Conservation (phyloP, 2,888 invertebrate genomes). For the Agriopis marginaria region DNA sequence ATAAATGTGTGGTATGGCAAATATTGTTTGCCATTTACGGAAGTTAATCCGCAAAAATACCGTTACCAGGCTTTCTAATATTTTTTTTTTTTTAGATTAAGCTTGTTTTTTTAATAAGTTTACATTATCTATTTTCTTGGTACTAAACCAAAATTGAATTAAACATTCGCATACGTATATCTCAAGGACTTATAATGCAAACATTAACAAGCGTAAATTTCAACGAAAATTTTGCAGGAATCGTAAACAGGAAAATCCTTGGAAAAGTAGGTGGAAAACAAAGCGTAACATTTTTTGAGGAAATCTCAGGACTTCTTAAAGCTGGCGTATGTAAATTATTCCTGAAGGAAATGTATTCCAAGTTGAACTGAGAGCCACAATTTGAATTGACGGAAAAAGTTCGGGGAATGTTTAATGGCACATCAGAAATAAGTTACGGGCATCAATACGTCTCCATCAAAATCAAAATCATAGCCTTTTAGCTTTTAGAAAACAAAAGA, state of each 20-base stretch:
- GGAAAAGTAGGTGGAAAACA: slow-evolving; percentile 29
- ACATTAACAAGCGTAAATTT: slow-evolving; percentile 8
- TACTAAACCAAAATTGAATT: too few relatives aligned
- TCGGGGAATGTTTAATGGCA: not conserved
- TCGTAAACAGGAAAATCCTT: slow-evolving; percentile 12
- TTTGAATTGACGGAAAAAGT: slow-evolving; percentile 49
- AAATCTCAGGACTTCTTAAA: slow-evolving; percentile 37
- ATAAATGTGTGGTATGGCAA: too few relatives aligned
- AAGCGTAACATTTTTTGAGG: slow-evolving; percentile 39
- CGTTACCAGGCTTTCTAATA: too few relatives aligned
- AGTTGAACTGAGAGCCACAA: slow-evolving; percentile 45
- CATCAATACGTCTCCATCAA: not conserved
- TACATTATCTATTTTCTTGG: too few relatives aligned
- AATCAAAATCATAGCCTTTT: too few relatives aligned
- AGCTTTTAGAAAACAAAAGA: too few relatives aligned
- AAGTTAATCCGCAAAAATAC: too few relatives aligned
- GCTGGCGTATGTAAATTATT: slow-evolving; percentile 53
- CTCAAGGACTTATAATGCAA: not conserved
- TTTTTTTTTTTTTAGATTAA: too few relatives aligned
- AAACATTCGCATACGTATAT: not conserved
- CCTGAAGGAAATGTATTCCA: slow-evolving; percentile 47
- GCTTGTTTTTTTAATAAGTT: too few relatives aligned
- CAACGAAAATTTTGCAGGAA: slow-evolving; percentile 12
- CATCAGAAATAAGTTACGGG: not conserved
- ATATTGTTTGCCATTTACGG: too few relatives aligned